phyloP scores from a whole-genome alignment of 2,888 invertebrate genomes.

The Empis stercorea region DNA sequence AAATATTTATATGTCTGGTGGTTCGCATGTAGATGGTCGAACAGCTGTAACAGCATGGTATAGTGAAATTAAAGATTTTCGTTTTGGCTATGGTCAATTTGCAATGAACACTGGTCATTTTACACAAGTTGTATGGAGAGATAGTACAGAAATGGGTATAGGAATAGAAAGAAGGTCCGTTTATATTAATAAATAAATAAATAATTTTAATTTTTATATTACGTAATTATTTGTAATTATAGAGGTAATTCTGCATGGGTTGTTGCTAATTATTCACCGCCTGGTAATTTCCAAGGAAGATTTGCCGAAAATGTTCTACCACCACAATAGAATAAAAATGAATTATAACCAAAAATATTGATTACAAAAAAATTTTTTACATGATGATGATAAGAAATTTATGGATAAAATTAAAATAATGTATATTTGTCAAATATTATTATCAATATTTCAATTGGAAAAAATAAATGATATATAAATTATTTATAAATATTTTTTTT shows the following conservation, averaged over 20 bases:
- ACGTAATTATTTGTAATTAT: too few relatives aligned
- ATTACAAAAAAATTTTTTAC: too few relatives aligned
- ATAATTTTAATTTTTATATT: too few relatives aligned
- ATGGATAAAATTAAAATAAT: too few relatives aligned
- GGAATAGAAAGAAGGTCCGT: conserved; percentile 43
- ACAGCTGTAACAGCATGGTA: conserved; percentile 73
- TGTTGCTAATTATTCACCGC: conserved; percentile 75
- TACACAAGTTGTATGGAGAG: conserved; percentile 73
- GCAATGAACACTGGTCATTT: conserved; percentile 63
- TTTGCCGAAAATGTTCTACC: conserved; percentile 50
- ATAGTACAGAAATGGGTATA: conserved; percentile 59
- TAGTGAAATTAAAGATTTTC: conserved; percentile 56
- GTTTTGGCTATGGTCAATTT: conserved; percentile 37
- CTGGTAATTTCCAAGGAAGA: conserved; percentile 69
- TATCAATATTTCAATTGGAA: too few relatives aligned
- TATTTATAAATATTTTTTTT: too few relatives aligned
- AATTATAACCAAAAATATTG: too few relatives aligned
- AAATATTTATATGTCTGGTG: conserved; percentile 68
- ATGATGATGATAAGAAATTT: too few relatives aligned
- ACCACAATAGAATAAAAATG: too few relatives aligned
- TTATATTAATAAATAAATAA: too few relatives aligned
- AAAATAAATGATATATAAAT: too few relatives aligned
- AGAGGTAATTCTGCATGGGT: conserved; percentile 35
- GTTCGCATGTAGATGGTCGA: conserved; percentile 50
- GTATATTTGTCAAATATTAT: too few relatives aligned